Base-by-base conservation (phyloP, 2,888 invertebrate genomes). In the Perdita meconis region DNA sequence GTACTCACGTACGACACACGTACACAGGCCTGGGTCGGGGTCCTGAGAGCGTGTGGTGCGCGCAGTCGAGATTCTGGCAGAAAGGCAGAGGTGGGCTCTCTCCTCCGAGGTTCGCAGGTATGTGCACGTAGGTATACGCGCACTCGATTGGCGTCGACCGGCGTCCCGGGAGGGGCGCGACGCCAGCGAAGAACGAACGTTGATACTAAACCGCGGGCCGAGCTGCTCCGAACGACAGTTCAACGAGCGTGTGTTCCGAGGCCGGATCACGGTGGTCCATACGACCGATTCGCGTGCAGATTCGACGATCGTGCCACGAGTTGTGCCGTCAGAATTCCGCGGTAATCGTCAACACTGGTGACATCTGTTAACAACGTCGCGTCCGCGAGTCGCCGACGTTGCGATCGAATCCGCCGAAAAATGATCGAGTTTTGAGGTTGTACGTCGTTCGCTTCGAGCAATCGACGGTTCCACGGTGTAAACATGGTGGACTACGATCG, bases 211-310 rank as follows among this genome's bases (percentile, higher is more conserved):
- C 88, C 88, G 89, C 86, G 87, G 83, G 82, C 83, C 85, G 84
- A 87, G 86, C 85, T 83, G 87, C 89, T 89, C 79, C 79, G 87
- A 85, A 87, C 88, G 89, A 89, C 90, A 90, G 89, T 90, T 87
- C 86, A 84, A 87, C 87, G 83, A 87, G 86, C 86, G 88, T 86
- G 88, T 86, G 88, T 90, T 89, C 85, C 88, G 87, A 87, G 87
- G 84, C 82, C 84, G 88, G 88, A 89, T 87, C 87, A 83, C 86
- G 85, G 83, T 85, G 81, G 85, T 77, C 81, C 77, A 80, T 61
- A 63, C 63, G 79, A 65, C 44, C 69, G 74, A 67, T 63, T 70
- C 76, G 76, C 73, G 77, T 71, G 57, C 70, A 57, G 38, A 75
- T 71, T 68, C 69, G 50, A 38, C 56, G 56, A 68, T 71, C 68